phyloP scores from a whole-genome alignment of 2,797 vertebrate species.

The Forpus xanthops region DNA sequence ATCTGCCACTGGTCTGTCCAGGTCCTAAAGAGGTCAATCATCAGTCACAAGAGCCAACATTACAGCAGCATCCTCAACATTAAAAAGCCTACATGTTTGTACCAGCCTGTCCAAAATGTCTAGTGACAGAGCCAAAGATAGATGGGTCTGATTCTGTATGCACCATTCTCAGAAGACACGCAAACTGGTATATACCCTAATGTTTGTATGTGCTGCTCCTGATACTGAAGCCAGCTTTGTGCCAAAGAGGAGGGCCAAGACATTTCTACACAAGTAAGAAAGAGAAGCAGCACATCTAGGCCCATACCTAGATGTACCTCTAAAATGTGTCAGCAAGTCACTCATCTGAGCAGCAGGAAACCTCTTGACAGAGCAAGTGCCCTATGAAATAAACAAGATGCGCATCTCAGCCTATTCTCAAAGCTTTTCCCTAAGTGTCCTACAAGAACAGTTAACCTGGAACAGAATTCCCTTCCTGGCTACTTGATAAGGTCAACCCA shows the following conservation, averaged over 20 bases:
- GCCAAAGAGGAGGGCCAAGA: not conserved
- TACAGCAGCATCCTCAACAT: not conserved
- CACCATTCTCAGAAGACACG: not conserved
- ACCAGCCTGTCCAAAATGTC: not conserved
- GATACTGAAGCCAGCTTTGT: not conserved
- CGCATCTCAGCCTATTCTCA: not conserved
- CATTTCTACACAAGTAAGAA: not conserved
- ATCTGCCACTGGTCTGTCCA: not conserved
- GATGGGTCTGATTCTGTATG: not conserved
- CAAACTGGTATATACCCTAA: not conserved
- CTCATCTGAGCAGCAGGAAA: not conserved
- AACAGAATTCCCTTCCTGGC: not conserved
- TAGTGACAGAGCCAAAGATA: not conserved
- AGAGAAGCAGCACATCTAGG: not conserved
- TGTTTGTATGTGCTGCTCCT: not conserved
- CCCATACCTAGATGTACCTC: not conserved
- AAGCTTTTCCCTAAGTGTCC: not conserved
- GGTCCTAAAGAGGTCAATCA: not conserved
- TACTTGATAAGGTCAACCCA: not conserved
- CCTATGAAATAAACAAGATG: not conserved
- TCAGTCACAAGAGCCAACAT: not conserved
- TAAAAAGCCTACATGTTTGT: not conserved
- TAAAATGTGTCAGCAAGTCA: rapidly evolving
- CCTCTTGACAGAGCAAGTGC: not conserved
- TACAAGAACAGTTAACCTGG: not conserved